Conservation (phyloP, 35 echinoderm and acorn worm species). For the Ophioderma brevispina region DNA sequence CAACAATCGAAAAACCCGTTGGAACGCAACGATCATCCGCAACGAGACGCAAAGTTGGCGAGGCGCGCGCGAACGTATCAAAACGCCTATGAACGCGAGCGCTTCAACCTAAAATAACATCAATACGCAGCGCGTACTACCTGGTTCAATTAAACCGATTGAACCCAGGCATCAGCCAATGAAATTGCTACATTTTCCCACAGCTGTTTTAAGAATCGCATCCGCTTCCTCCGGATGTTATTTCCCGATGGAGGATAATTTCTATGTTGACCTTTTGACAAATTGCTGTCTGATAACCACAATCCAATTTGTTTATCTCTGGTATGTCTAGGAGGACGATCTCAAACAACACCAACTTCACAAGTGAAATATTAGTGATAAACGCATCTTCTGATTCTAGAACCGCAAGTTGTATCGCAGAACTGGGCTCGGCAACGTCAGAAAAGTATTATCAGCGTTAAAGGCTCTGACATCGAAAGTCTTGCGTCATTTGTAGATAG, state of each 20-base stretch:
- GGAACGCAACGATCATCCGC: too few relatives aligned
- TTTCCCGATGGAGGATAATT: background rate
- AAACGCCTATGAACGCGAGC: too few relatives aligned
- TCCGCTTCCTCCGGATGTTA: background rate
- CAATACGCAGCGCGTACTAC: too few relatives aligned
- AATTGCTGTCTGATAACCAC: constrained; percentile 33
- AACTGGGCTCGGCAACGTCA: constrained; percentile 1
- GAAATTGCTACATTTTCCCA: too few relatives aligned
- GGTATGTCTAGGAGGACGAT: background rate
- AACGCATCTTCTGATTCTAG: background rate
- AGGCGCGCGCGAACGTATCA: too few relatives aligned
- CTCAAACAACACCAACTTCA: background rate
- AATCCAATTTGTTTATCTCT: constrained; percentile 32
- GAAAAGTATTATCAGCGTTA: background rate
- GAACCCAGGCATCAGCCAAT: too few relatives aligned
- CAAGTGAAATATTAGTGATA: background rate
- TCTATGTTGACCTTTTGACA: constrained; percentile 31
- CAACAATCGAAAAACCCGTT: too few relatives aligned
- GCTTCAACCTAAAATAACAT: too few relatives aligned
- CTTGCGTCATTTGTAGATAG: background rate
- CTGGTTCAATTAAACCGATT: too few relatives aligned
- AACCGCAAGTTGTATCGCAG: background rate
- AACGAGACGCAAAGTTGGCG: too few relatives aligned
- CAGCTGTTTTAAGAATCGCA: too few relatives aligned
- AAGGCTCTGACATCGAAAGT: background rate